phyloP scores from a whole-genome alignment of 2,888 invertebrate genomes.

The Atrina japonica region DNA sequence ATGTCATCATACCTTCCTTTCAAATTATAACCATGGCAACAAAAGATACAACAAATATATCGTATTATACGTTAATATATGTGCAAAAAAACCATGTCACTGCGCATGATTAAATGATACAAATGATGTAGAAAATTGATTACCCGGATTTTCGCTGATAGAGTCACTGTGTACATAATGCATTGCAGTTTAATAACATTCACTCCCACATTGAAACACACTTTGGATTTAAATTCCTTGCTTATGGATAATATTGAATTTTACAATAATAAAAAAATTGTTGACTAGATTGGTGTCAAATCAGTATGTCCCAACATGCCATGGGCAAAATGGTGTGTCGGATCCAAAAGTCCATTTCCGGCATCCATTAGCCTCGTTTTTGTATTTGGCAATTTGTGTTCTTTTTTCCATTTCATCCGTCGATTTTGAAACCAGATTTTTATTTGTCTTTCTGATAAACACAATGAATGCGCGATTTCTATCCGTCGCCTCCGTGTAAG shows the following conservation, averaged over 20 bases:
- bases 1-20: no score
- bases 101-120: no score
- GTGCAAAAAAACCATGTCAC: no score
- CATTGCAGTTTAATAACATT: no score
- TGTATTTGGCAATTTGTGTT: conserved; percentile 74
- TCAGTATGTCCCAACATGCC: conserved; percentile 47
- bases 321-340: conserved; percentile 42
- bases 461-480: conserved; percentile 97
- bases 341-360: conserved; percentile 45
- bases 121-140: no score
- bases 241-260: conserved; percentile 1
- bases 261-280: conserved; percentile 3
- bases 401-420: conserved; percentile 96
- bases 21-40: no score
- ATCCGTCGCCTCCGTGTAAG: conserved; percentile 97
- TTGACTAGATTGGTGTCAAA: conserved; percentile 56
- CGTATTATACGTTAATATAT: no score
- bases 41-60: no score
- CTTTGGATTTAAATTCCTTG: conserved; percentile 23
- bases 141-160: conserved; percentile 13
- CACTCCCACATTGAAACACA: background rate
- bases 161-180: background rate
- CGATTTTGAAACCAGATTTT: conserved; percentile 90
- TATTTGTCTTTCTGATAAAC: conserved; percentile 96
- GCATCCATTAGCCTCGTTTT: conserved; percentile 69